Percentiles rank a stretch among this genome's conserved stretches.
Evolutionary conservation across 2,797 vertebrate species (phyloP).

Genomic region (Enteromius thamalakanensis): DNA sequence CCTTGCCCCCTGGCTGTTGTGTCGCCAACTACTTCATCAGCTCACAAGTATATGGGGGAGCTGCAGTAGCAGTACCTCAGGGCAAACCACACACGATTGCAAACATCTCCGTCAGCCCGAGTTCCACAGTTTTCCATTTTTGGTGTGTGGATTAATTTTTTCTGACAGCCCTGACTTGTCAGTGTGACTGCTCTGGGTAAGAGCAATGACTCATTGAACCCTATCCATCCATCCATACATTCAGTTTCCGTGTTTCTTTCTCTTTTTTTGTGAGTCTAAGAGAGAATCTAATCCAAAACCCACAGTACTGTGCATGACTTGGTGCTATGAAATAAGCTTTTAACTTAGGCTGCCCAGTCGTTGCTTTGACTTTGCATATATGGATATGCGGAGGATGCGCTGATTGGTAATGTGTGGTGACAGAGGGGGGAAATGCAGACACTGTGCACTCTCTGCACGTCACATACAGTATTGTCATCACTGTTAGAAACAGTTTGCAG

Average conservation of each 20-base stretch:
- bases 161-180: constrained; percentile 37
- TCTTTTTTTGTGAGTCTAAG: not conserved
- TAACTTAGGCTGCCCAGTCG: not conserved
- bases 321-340: not conserved
- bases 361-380: not conserved
- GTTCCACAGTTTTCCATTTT: not conserved
- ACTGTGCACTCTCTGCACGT: not conserved
- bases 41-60: not conserved
- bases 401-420: not conserved
- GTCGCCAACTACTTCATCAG: not conserved
- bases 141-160: constrained; percentile 1
- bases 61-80: not conserved
- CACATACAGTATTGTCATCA: not conserved
- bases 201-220: constrained; percentile 27
- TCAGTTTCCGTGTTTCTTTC: not conserved
- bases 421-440: not conserved
- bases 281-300: not conserved
- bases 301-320: not conserved
- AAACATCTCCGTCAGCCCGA: not conserved
- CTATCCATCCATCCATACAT: not conserved
- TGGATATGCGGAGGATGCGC: not conserved
- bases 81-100: not conserved
- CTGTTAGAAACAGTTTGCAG: not conserved
- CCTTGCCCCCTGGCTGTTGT: not conserved
- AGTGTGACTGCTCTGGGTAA: constrained; percentile 1